These are phyloP conservation scores for Pogona vitticeps DNA, from an alignment of 2,113 vertebrate species.

Conservation along the genomic window DNA sequence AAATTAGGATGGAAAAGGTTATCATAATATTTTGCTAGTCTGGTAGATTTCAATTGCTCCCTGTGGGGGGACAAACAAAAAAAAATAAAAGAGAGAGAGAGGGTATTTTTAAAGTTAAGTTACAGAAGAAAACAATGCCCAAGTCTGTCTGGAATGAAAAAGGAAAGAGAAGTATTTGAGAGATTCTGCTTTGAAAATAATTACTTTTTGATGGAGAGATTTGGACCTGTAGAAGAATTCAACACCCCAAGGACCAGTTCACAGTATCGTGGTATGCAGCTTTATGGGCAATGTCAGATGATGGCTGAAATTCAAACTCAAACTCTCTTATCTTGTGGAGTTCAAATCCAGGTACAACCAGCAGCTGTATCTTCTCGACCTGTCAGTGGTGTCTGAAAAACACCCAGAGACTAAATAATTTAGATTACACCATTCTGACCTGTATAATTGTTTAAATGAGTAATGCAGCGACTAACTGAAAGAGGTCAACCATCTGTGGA, in stretches of 20 bases:
- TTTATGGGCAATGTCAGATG: slow-evolving; percentile 29
- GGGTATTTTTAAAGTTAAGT: slow-evolving; percentile 72
- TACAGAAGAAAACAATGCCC: slow-evolving; percentile 48
- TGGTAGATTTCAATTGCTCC: slow-evolving; percentile 82
- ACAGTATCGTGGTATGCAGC: slow-evolving; percentile 4
- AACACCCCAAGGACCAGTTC: slow-evolving; percentile 19
- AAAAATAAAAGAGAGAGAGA: slow-evolving; percentile 71
- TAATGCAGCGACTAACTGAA: slow-evolving; percentile 83
- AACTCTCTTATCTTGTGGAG: slow-evolving; percentile 73
- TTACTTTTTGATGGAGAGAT: slow-evolving; percentile 16
- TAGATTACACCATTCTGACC: slow-evolving; percentile 84
- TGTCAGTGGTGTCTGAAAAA: slow-evolving; percentile 85
- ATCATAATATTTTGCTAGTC: slow-evolving; percentile 92
- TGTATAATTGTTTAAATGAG: slow-evolving; percentile 86
- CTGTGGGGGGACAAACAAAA: slow-evolving; percentile 78
- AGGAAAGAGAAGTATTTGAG: slow-evolving; percentile 48
- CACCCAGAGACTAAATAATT: slow-evolving; percentile 86
- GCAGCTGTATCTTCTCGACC: slow-evolving; percentile 79
- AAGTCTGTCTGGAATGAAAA: slow-evolving; percentile 53
- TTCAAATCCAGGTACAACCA: slow-evolving; percentile 83
- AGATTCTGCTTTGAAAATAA: slow-evolving; percentile 45
- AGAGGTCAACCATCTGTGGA: slow-evolving; percentile 87
- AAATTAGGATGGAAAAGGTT: slow-evolving; percentile 94
- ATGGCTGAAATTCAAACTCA: slow-evolving; percentile 61
- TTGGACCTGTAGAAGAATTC: slow-evolving; percentile 30